Evolutionary conservation across 1,140 invertebrate genomes (phyloP).

Genomic region (Camponotus vicinus): DNA sequence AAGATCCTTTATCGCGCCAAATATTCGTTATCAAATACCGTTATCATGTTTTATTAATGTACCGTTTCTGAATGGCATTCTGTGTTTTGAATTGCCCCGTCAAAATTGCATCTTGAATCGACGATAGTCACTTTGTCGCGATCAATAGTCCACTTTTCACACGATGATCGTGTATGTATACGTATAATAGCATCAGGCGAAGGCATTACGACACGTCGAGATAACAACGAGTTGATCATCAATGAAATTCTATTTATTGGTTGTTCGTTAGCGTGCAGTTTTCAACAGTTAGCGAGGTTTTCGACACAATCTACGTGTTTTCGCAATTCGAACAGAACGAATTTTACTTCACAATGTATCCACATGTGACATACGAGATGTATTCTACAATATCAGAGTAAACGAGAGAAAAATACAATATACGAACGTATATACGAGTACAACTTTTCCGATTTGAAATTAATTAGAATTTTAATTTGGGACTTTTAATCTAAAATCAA

Average conservation of each 20-base stretch:
- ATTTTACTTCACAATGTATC: background rate
- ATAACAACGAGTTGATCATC: background rate
- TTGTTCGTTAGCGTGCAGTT: slow-evolving; percentile 12
- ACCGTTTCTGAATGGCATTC: background rate
- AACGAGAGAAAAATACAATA: background rate
- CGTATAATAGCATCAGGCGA: slow-evolving; percentile 18
- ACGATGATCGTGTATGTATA: background rate
- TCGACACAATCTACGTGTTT: slow-evolving; percentile 24
- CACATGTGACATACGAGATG: background rate
- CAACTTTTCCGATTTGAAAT: background rate
- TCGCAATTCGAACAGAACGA: background rate
- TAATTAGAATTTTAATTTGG: background rate
- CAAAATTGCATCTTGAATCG: slow-evolving; percentile 20
- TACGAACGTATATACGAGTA: background rate
- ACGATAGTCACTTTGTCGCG: slow-evolving; percentile 10
- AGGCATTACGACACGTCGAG: background rate
- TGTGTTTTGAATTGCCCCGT: background rate
- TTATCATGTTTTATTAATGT: slow-evolving; percentile 6
- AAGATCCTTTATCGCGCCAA: background rate
- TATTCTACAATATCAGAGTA: background rate
- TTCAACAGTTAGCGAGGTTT: background rate
- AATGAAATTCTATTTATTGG: slow-evolving; percentile 14
- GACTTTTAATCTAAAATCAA: no score
- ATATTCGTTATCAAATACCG: background rate
- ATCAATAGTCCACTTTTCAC: slow-evolving; percentile 37